Conservation (phyloP, 2,113 vertebrate species). For the Oxyura jamaicensis region DNA sequence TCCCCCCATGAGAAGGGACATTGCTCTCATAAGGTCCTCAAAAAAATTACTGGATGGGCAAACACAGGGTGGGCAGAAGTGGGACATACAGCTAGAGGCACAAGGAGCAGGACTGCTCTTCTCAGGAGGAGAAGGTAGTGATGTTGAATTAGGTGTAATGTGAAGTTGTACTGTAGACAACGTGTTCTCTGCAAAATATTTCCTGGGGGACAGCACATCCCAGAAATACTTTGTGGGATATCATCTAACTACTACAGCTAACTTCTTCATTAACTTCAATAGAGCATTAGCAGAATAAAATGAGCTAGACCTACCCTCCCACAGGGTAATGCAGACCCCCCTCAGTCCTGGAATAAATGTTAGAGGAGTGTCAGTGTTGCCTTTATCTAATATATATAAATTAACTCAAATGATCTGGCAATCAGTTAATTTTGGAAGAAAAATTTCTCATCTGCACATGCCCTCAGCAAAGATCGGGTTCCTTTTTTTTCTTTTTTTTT, state of each 20-base stretch:
- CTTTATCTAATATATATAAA: conserved; percentile 44
- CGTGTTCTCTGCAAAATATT: neutral
- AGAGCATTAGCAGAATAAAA: neutral
- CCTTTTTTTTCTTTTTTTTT: neutral
- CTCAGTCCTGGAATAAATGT: conserved; percentile 36
- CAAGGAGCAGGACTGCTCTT: neutral
- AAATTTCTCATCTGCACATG: conserved; percentile 50
- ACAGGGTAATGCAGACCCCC: conserved; percentile 19
- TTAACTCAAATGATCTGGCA: conserved; percentile 51
- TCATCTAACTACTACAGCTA: neutral
- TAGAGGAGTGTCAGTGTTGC: conserved; percentile 8
- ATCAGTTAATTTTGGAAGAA: conserved; percentile 57
- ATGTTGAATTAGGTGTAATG: neutral
- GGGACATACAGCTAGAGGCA: neutral
- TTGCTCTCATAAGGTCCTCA: neutral
- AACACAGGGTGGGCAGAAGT: neutral
- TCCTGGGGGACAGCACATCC: neutral
- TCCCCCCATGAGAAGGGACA: rapidly evolving
- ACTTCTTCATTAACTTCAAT: neutral
- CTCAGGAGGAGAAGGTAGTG: neutral
- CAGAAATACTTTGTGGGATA: neutral
- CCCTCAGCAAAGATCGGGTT: conserved; percentile 51
- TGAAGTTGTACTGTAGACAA: neutral
- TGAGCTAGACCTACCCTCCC: neutral
- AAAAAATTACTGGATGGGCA: neutral